phyloP scores from a whole-genome alignment of 1,140 invertebrate genomes.

The Lordiphosa collinella region DNA sequence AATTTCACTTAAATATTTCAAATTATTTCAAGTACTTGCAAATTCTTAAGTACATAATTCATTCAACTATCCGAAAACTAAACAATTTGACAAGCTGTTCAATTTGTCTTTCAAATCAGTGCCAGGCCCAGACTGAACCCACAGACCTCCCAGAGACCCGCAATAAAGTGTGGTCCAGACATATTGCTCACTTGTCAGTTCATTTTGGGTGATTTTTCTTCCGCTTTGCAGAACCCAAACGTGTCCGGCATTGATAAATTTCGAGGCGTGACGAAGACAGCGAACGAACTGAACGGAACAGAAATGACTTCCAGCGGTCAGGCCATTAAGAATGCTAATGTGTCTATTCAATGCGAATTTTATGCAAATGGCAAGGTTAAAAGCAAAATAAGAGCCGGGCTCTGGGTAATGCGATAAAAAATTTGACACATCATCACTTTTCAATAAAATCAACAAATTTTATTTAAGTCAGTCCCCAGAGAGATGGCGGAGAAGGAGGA shows the following conservation, averaged over 20 bases:
- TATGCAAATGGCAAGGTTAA: conserved; percentile 76
- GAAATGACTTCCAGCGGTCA: conserved; percentile 56
- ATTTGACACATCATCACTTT: conserved; percentile 78
- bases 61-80: conserved; percentile 20
- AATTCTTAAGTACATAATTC: conserved; percentile 42
- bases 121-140: conserved; percentile 2
- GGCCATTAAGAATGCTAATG: conserved; percentile 75
- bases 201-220: conserved; percentile 22
- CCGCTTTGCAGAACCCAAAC: conserved; percentile 48
- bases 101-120: conserved; percentile 61
- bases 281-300: not conserved
- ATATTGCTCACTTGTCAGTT: conserved; percentile 75
- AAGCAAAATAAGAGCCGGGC: conserved; percentile 69
- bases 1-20: too few species aligned
- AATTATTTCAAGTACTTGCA: too few species aligned
- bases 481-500: conserved; percentile 16
- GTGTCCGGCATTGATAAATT: conserved; percentile 72
- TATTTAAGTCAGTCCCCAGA: conserved; percentile 69
- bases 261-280: conserved; percentile 42
- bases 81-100: conserved; percentile 68
- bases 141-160: conserved; percentile 1
- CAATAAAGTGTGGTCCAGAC: conserved; percentile 35
- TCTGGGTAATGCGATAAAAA: conserved; percentile 73
- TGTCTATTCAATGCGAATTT: conserved; percentile 75
- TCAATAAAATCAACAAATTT: conserved; percentile 78